Evolutionary conservation across 1,140 invertebrate genomes (phyloP).

Genomic region (Drosophila baimaii): DNA sequence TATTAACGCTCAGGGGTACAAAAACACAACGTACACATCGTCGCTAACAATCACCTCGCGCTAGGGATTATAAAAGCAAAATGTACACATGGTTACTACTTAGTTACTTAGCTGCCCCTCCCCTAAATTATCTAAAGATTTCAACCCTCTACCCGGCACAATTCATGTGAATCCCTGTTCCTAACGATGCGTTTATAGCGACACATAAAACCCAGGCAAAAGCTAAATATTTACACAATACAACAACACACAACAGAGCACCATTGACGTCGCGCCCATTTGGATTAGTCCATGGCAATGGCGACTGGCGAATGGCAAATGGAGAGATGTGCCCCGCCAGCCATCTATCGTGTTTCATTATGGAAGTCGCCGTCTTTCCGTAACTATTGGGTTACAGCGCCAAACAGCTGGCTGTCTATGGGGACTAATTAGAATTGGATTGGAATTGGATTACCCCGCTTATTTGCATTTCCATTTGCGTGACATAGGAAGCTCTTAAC

Average conservation of each 20-base stretch:
- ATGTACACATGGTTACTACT: no score
- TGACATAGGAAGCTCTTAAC: conserved; percentile 10
- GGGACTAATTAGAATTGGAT: conserved; percentile 33
- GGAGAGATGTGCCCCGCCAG: not conserved
- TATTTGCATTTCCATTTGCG: conserved; percentile 14
- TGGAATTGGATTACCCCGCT: conserved; percentile 27
- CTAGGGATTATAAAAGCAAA: no score
- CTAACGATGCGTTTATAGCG: conserved; percentile 5
- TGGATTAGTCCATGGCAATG: conserved; percentile 13
- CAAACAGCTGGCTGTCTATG: not conserved
- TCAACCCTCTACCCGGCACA: not conserved
- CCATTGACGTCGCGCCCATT: conserved; percentile 15
- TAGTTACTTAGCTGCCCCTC: no score
- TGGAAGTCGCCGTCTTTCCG: conserved; percentile 21
- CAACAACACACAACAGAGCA: not conserved
- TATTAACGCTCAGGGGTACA: no score
- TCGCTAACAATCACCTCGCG: no score
- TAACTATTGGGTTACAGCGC: conserved; percentile 25
- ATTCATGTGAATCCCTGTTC: not conserved
- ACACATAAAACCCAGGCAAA: not conserved
- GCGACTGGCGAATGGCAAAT: not conserved
- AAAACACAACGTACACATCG: no score
- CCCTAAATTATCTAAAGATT: not conserved
- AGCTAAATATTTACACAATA: conserved; percentile 17
- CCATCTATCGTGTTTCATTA: conserved; percentile 34